Evolutionary conservation across 2,797 vertebrate genomes (phyloP).

Genomic region (Paguma larvata): DNA sequence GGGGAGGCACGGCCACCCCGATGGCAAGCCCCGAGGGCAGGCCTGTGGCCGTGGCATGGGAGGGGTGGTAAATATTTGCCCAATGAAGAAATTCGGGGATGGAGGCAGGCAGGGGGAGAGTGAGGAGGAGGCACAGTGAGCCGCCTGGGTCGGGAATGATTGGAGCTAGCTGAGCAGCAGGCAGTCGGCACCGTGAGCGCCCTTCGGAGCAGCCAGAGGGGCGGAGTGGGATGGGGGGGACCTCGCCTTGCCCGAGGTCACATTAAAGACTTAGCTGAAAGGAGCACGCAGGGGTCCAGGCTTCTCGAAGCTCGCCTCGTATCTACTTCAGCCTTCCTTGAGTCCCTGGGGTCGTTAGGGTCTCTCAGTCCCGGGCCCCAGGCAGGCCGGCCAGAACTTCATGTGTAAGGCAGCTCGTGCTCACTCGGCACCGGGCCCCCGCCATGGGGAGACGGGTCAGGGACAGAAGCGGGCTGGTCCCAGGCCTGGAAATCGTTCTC

Average conservation of each 20-base stretch:
- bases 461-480: not conserved
- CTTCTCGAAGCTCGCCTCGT: not conserved
- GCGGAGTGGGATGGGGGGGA: not conserved
- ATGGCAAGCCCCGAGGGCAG: not conserved
- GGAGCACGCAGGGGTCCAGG: not conserved
- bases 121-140: not conserved
- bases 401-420: not conserved
- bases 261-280: not conserved
- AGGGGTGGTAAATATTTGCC: not conserved
- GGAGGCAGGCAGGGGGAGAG: not conserved
- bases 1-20: not conserved
- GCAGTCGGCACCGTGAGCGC: rapidly evolving
- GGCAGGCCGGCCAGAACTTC: not conserved
- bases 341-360: not conserved
- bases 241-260: not conserved
- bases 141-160: not conserved
- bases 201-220: not conserved
- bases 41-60: not conserved
- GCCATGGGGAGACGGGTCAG: rapidly evolving
- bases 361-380: not conserved
- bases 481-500: not conserved
- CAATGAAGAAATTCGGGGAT: not conserved
- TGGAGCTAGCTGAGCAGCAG: not conserved
- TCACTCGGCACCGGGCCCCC: not conserved
- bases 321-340: not conserved